Percentiles rank a stretch among this genome's conserved stretches.
Evolutionary conservation across 2,888 invertebrate genomes (phyloP).

Genomic region (Drosophila nigricruria): DNA sequence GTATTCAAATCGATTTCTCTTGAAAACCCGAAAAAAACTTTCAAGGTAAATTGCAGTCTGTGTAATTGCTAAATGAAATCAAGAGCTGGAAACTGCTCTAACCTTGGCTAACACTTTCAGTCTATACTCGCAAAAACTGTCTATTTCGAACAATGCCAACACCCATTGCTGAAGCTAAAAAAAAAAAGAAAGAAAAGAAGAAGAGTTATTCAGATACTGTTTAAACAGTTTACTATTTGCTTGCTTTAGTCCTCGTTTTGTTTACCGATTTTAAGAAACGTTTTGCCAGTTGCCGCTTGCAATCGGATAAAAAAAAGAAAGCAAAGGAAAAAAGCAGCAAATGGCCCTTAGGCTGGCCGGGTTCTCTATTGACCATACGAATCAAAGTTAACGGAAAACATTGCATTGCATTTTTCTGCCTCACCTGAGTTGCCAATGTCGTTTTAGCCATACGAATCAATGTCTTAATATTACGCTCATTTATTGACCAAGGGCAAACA

Average conservation of each 20-base stretch:
- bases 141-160: background rate
- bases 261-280: slow-evolving; percentile 22
- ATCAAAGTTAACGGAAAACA: slow-evolving; percentile 48
- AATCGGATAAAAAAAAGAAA: background rate
- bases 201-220: slow-evolving; percentile 8
- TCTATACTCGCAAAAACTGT: background rate
- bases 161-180: background rate
- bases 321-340: background rate
- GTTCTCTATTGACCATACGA: slow-evolving; percentile 44
- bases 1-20: background rate
- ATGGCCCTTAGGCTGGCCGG: slow-evolving; percentile 28
- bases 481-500: slow-evolving; percentile 76
- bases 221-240: slow-evolving; percentile 14
- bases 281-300: slow-evolving; percentile 6
- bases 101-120: slow-evolving; percentile 1
- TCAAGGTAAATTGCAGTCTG: background rate
- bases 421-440: slow-evolving; percentile 52
- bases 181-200: background rate
- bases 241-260: slow-evolving; percentile 15
- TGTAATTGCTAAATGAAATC: background rate
- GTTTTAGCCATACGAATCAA: slow-evolving; percentile 64
- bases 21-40: background rate
- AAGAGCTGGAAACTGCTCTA: background rate
- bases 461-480: slow-evolving; percentile 75
- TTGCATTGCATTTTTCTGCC: slow-evolving; percentile 42